These are phyloP conservation scores for Melikaiella ostensackeni DNA, from an alignment of 2,888 invertebrate species.

Conservation along the genomic window DNA sequence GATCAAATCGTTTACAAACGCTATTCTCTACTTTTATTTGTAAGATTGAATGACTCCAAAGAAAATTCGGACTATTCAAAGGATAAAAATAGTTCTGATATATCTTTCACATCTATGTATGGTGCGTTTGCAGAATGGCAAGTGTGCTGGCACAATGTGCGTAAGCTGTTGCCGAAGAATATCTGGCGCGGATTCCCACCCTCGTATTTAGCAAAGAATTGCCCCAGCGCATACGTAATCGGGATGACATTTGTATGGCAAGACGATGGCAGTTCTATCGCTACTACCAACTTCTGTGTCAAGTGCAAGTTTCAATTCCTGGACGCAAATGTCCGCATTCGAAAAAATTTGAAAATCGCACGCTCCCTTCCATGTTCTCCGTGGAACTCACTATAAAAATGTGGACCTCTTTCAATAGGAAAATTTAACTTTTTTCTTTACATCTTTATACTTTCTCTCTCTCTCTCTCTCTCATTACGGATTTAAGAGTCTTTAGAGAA, in stretches of 20 bases:
- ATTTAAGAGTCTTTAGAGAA: too few relatives aligned
- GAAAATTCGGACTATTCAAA: background rate
- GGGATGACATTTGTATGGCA: slow-evolving; percentile 74
- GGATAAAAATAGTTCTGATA: slow-evolving; percentile 1
- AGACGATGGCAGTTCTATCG: slow-evolving; percentile 76
- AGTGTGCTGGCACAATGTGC: background rate
- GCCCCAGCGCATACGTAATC: slow-evolving; percentile 64
- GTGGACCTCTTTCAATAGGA: too few relatives aligned
- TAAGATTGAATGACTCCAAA: background rate
- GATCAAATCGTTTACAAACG: too few relatives aligned
- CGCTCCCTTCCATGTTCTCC: background rate
- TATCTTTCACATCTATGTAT: background rate
- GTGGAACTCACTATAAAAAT: background rate
- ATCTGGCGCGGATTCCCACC: slow-evolving; percentile 57
- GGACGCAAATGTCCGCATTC: slow-evolving; percentile 58
- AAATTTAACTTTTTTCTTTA: too few relatives aligned
- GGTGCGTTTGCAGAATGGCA: background rate
- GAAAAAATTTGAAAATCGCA: slow-evolving; percentile 50
- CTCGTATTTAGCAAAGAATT: slow-evolving; percentile 52
- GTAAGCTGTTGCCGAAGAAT: slow-evolving; percentile 9
- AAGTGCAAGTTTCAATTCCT: slow-evolving; percentile 60
- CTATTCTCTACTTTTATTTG: background rate
- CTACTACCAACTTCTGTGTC: slow-evolving; percentile 59
- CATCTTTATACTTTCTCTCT: too few relatives aligned
- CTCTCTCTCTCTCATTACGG: too few relatives aligned